phyloP scores from a whole-genome alignment of 2,113 vertebrate genomes.

The Oreocharis arfaki region DNA sequence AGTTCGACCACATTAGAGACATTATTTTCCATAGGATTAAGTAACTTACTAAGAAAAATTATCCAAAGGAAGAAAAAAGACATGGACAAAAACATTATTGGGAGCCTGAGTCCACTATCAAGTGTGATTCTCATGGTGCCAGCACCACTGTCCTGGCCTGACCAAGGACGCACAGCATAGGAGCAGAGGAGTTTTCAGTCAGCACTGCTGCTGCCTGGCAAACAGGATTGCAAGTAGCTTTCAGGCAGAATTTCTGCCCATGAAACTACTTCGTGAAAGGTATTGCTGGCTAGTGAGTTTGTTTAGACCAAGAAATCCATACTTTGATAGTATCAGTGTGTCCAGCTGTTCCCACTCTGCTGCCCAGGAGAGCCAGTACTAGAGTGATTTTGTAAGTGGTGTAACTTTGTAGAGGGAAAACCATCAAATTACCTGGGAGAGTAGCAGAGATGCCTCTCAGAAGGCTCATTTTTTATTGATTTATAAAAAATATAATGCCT shows the following conservation, averaged over 20 bases:
- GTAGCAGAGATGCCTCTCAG: neutral
- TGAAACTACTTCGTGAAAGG: neutral
- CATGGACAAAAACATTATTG: rapidly evolving
- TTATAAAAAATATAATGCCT: neutral
- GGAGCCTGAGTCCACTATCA: rapidly evolving
- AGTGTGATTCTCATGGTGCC: neutral
- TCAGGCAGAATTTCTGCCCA: neutral
- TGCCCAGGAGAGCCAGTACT: neutral
- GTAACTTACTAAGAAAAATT: neutral
- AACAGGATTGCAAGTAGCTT: rapidly evolving
- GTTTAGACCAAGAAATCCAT: neutral
- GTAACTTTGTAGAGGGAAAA: neutral
- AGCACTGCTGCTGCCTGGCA: neutral
- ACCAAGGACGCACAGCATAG: rapidly evolving
- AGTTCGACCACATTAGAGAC: neutral
- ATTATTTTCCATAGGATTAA: neutral
- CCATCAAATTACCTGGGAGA: neutral
- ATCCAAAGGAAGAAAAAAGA: neutral
- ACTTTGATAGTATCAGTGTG: neutral
- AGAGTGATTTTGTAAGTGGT: neutral
- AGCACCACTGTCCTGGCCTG: rapidly evolving
- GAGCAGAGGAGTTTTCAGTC: neutral
- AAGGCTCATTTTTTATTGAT: neutral
- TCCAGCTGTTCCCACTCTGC: neutral
- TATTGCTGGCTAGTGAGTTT: neutral